A percentile compares a stretch with the other conserved stretches of the same genome.
Conservation (phyloP, 2,888 invertebrate genomes). For the Mythimna impura region DNA sequence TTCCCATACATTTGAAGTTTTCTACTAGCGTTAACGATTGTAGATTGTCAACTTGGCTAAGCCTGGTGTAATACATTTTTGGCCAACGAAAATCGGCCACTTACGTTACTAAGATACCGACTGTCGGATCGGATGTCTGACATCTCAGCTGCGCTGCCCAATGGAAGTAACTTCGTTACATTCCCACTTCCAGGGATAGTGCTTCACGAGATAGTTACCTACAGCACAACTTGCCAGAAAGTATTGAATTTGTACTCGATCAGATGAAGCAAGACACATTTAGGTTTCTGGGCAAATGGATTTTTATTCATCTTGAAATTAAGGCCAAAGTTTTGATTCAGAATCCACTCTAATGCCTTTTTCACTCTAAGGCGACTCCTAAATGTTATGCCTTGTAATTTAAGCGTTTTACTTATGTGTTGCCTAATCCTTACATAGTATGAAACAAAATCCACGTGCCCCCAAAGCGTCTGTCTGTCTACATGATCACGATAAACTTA, state of each 20-base stretch:
- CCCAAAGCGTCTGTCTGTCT: no score
- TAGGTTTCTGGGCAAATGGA: background rate
- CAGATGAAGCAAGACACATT: background rate
- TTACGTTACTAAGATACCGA: background rate
- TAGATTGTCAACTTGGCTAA: no score
- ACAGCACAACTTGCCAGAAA: background rate
- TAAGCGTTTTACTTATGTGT: no score
- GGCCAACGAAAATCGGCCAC: background rate
- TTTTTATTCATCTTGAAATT: background rate
- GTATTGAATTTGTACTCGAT: background rate
- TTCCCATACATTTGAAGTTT: no score
- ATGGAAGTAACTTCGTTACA: conserved; percentile 34
- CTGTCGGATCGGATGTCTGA: conserved; percentile 3
- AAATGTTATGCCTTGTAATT: no score
- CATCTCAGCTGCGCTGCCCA: conserved; percentile 1
- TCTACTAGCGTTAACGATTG: no score
- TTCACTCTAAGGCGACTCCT: background rate
- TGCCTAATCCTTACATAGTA: no score
- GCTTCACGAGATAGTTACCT: background rate
- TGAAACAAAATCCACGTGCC: no score
- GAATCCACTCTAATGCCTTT: background rate
- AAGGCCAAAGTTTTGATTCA: background rate
- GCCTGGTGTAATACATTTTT: no score
- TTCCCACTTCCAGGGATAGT: conserved; percentile 14
- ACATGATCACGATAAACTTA: no score